Conservation (phyloP, 1,140 invertebrate genomes). For the Tetramorium parvispinum region DNA sequence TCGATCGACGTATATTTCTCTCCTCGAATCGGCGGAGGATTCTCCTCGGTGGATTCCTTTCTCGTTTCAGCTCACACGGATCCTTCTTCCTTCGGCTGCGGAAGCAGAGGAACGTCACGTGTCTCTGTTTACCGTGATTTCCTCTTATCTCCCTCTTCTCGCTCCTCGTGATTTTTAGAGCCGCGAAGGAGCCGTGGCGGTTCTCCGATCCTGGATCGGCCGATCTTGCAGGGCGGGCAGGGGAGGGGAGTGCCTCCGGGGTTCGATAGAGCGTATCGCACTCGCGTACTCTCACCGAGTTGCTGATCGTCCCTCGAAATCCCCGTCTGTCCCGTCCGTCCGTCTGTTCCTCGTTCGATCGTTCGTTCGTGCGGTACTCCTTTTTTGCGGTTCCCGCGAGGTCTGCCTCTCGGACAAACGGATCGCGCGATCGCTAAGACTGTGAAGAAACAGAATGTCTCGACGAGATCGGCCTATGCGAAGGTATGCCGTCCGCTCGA, state of each 20-base stretch:
- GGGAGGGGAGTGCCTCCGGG: background rate
- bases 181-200: background rate
- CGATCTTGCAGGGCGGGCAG: background rate
- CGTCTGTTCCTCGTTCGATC: background rate
- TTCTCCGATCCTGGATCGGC: background rate
- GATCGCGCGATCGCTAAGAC: constrained; percentile 1
- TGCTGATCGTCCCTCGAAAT: constrained; percentile 1
- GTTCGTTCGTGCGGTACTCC: background rate
- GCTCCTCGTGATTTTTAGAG: background rate
- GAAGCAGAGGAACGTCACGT: constrained; percentile 1
- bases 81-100: background rate
- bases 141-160: background rate
- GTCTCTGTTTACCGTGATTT: constrained; percentile 24
- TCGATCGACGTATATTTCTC: too few species aligned
- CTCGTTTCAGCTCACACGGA: background rate
- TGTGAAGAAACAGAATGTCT: constrained; percentile 43
- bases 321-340: background rate
- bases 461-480: constrained; percentile 77
- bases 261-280: constrained; percentile 42
- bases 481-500: constrained; percentile 84
- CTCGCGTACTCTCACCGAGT: constrained; percentile 45
- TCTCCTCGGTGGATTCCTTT: too few species aligned
- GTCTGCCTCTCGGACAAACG: background rate
- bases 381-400: constrained; percentile 1
- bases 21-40: too few species aligned